Evolutionary conservation across 2,113 vertebrate species (phyloP).

Genomic region (Sylvia atricapilla): DNA sequence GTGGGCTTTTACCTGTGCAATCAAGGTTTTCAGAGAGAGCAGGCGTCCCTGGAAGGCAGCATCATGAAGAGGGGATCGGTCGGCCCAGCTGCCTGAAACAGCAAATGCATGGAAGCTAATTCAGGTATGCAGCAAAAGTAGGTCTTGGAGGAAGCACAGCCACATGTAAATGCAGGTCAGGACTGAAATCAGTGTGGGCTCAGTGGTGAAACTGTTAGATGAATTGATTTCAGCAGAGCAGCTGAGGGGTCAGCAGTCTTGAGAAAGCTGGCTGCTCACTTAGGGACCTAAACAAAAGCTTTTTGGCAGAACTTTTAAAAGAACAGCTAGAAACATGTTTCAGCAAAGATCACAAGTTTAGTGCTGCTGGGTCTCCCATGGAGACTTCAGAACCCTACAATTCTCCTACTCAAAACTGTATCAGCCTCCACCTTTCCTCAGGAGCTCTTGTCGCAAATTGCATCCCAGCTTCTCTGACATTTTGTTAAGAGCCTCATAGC

Average conservation of each 20-base stretch:
- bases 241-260: neutral
- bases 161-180: neutral
- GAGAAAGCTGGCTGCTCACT: neutral
- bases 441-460: neutral
- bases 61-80: constrained; percentile 90
- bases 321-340: neutral
- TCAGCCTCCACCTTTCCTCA: neutral
- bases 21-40: constrained; percentile 81
- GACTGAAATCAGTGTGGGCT: neutral
- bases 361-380: neutral
- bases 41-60: constrained; percentile 90
- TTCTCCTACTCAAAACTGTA: neutral
- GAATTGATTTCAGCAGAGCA: neutral
- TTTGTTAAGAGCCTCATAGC: neutral
- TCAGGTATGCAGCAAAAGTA: neutral
- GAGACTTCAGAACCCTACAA: neutral
- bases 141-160: neutral
- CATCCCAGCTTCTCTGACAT: neutral
- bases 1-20: constrained; percentile 81
- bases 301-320: neutral
- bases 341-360: neutral
- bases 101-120: neutral
- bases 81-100: constrained; percentile 84
- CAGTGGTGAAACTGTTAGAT: neutral
- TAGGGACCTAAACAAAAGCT: neutral